phyloP scores from a whole-genome alignment of 2,888 invertebrate species.

The Meteorus colon region DNA sequence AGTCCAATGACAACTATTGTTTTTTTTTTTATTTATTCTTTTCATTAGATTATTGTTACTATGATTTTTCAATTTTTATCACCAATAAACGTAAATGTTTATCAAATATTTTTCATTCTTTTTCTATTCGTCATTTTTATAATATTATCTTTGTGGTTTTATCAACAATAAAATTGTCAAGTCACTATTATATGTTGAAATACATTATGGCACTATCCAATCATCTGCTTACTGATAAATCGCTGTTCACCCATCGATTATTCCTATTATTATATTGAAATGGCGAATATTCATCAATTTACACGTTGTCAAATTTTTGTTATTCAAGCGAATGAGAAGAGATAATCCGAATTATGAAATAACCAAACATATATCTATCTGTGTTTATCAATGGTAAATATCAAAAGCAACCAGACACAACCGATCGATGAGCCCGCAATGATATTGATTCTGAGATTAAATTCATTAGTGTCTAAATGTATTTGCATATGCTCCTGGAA shows the following conservation, averaged over 20 bases:
- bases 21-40: background rate
- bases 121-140: background rate
- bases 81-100: background rate
- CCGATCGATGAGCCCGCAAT: background rate
- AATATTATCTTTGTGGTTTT: background rate
- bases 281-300: background rate
- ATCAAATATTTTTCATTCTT: background rate
- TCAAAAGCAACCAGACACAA: background rate
- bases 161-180: background rate
- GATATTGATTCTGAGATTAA: background rate
- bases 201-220: constrained; percentile 3
- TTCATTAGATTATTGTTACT: background rate
- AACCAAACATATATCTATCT: background rate
- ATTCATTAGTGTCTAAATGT: background rate
- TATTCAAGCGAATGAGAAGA: background rate
- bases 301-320: background rate
- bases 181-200: background rate
- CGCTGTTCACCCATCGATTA: constrained; percentile 5
- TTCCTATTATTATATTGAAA: constrained; percentile 8
- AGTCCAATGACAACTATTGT: background rate
- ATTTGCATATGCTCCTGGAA: background rate
- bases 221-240: constrained; percentile 11
- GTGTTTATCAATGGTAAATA: background rate
- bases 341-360: background rate
- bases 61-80: background rate